These are phyloP conservation scores for Daboia siamensis DNA, from an alignment of 2,113 vertebrate species.

Conservation along the genomic window DNA sequence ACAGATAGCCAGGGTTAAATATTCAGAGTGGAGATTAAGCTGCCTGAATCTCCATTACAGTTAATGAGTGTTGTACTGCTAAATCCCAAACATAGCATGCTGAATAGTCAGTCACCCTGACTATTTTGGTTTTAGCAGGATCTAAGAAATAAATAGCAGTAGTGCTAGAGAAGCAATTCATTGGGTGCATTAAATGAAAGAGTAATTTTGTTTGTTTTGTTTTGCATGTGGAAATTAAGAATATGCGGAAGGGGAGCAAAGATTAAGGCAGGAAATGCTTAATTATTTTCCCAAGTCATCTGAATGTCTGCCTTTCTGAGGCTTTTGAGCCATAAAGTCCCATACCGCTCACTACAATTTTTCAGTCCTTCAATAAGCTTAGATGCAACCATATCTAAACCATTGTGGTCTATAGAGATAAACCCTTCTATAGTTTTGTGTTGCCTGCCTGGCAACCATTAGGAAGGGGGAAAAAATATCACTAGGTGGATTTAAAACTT, in stretches of 20 bases:
- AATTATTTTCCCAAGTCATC: not conserved
- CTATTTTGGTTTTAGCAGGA: constrained; percentile 3
- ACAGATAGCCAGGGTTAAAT: constrained; percentile 47
- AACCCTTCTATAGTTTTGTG: not conserved
- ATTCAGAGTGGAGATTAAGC: constrained; percentile 46
- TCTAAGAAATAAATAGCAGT: constrained; percentile 28
- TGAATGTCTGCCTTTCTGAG: not conserved
- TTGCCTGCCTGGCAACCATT: not conserved
- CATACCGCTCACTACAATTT: not conserved
- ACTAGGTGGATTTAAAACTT: not conserved
- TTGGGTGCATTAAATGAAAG: constrained; percentile 24
- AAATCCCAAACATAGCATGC: not conserved
- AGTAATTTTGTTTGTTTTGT: not conserved
- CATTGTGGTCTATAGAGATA: not conserved
- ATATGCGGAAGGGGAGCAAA: constrained; percentile 17
- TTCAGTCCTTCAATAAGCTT: not conserved
- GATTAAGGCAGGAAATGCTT: not conserved
- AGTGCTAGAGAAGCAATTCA: constrained; percentile 20
- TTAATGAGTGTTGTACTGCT: constrained; percentile 48
- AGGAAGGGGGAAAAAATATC: not conserved
- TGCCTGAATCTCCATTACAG: constrained; percentile 41
- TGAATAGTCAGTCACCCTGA: constrained; percentile 33
- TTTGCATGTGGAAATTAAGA: constrained; percentile 16
- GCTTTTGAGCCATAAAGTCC: not conserved
- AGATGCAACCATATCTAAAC: not conserved